Percentiles rank a stretch among this genome's conserved stretches.
Evolutionary conservation across 1,140 invertebrate genomes (phyloP).

Genomic region (Diorhabda elongata): DNA sequence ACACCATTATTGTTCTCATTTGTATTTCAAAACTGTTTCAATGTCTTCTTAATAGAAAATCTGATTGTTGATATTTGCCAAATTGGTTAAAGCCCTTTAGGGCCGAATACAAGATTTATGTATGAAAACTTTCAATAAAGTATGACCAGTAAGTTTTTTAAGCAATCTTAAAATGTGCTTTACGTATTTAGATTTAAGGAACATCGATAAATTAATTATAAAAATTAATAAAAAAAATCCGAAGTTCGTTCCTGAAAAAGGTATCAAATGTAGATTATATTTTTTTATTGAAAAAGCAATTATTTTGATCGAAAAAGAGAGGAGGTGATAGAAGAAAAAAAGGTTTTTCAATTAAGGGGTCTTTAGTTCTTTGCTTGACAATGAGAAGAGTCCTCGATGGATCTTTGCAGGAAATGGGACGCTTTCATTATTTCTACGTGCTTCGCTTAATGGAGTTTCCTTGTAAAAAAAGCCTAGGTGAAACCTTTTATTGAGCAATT

Average conservation of each 20-base stretch:
- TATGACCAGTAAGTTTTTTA: too few relatives aligned
- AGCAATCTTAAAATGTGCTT: too few relatives aligned
- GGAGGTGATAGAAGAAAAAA: slow-evolving; percentile 29
- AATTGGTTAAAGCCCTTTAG: too few relatives aligned
- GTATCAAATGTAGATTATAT: slow-evolving; percentile 28
- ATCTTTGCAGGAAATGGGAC: slow-evolving; percentile 37
- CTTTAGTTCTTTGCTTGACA: slow-evolving; percentile 43
- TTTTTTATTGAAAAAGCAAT: slow-evolving; percentile 33
- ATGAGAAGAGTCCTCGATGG: slow-evolving; percentile 31
- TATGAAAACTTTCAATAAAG: too few relatives aligned
- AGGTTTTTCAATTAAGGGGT: slow-evolving; percentile 40
- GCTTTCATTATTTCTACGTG: slow-evolving; percentile 43
- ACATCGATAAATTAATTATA: too few relatives aligned
- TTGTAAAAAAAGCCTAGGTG: slow-evolving; percentile 42
- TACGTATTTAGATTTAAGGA: too few relatives aligned
- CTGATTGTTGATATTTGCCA: too few relatives aligned
- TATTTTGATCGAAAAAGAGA: slow-evolving; percentile 32
- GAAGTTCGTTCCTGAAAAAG: slow-evolving; percentile 11
- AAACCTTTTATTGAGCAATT: slow-evolving; percentile 39
- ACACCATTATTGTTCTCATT: too few relatives aligned
- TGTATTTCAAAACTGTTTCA: too few relatives aligned
- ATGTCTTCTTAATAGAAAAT: too few relatives aligned
- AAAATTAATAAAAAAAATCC: too few relatives aligned
- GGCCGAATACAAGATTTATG: too few relatives aligned
- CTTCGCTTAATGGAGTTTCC: slow-evolving; percentile 43